Evolutionary conservation across 2,113 vertebrate species (phyloP).

Genomic region (Lagopus muta): DNA sequence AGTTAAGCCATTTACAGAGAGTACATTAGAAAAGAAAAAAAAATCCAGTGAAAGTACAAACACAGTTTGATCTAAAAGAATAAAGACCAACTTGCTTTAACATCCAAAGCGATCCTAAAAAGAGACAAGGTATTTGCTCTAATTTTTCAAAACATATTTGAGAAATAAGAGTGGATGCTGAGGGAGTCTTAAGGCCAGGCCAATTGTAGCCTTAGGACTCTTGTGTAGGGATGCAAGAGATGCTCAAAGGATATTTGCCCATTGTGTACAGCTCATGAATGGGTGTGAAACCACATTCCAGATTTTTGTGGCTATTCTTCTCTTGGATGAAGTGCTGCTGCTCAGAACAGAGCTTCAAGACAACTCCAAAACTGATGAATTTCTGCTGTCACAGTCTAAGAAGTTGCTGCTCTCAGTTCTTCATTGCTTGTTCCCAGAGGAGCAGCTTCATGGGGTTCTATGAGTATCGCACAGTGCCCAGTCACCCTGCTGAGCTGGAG

Average conservation of each 20-base stretch:
- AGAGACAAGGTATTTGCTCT: not conserved
- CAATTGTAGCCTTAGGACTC: not conserved
- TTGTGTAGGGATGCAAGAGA: not conserved
- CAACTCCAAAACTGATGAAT: not conserved
- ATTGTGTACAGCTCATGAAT: not conserved
- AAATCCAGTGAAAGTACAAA: not conserved
- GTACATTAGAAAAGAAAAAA: not conserved
- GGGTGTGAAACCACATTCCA: rapidly evolving
- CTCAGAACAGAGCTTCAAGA: not conserved
- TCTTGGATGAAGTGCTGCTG: not conserved
- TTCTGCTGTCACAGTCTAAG: not conserved
- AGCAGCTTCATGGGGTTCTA: rapidly evolving
- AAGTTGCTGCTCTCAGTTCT: not conserved
- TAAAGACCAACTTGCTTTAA: not conserved
- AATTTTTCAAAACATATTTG: not conserved
- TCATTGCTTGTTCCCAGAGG: not conserved
- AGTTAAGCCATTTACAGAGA: slow-evolving; percentile 24
- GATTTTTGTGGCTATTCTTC: not conserved
- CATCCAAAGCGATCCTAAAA: not conserved
- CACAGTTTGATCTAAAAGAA: not conserved
- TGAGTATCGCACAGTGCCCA: not conserved
- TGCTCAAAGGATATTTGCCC: not conserved
- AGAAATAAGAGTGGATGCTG: not conserved
- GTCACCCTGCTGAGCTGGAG: not conserved
- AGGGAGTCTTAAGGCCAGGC: not conserved